Evolutionary conservation across 2,797 vertebrate species (phyloP), one percentile per base, ranked within the genome.

Genomic region (Perodicticus potto): DNA sequence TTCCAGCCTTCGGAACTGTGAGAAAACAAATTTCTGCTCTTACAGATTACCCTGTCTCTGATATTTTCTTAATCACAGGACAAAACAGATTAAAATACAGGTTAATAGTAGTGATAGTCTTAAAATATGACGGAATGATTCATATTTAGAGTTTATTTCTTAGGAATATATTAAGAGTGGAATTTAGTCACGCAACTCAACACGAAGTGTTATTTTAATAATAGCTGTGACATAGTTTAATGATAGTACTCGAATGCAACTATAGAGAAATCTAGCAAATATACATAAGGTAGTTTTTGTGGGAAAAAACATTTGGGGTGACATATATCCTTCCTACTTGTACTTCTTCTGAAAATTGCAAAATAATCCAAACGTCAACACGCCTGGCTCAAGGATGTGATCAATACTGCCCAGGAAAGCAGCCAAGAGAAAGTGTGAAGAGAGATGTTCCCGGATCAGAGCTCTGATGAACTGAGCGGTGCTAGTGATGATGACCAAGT

Each of bases 171-270:
- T 29, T 93, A 19, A 7, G 1, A 81, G 25, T 72, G 9, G 3
- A 87, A 95, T 81, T 81, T 37, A 65, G 22, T 12, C 74, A 34
- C 23, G 1, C 49, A 89, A 69, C 0, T 91, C 27, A 88, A n/a
- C 11, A 32, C 23, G 57, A 89, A 72, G 59, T 67, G 78, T 20
- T 25, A 84, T 72, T 89, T 90, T 90, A 94, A 82, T 20, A 77
- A 59, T 40, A 90, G 22, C 10, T 86, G 13, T 40, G 25, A 86
- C 65, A 53, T 73, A 85, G 20, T 94, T 96, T 55, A 96, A 91
- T 76, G 84, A 59, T 9, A 85, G 7, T 9, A 73, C 7, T 82
- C 2, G 73, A 61, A 81, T 77, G 9, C 61, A 80, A 95, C 27
- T 80, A 34, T 37, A 43, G 23, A 88, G 8, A 17, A 91, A 57